Evolutionary conservation across 1,140 invertebrate species (phyloP), one percentile per base, ranked within the genome.

Genomic region (Pseudomyrmex cubaensis): DNA sequence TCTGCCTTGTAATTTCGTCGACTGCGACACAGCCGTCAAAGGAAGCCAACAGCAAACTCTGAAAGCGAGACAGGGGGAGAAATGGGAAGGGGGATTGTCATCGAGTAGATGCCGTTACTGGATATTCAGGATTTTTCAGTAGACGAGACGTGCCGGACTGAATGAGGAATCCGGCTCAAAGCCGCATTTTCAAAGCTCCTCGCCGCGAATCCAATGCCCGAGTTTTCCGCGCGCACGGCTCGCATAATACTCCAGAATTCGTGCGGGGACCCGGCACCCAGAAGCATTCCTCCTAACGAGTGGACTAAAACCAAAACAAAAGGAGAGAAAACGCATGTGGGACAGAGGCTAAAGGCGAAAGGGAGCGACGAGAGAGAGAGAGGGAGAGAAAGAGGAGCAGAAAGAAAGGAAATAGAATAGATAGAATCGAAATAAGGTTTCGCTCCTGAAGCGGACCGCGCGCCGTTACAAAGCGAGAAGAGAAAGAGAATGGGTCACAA

Each of bases 141-240:
- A 74, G 59, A 67, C 20, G 25, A 17, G 15, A 44, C 10, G 8
- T 9, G 5, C 35, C 5, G 35, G 35, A 35, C 54, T 74, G 67
- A 85, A 85, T 61, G 56, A 69, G 35, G 56, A 85, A 72, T 85
- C 63, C 66, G 57, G 66, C 52, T 85, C 62, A 67, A 50, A 54
- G 59, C 48, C 20, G 44, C 57, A 15, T 62, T 66, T 57, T 66
- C 46, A 59, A 48, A 35, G 76, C 35, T 82, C 5, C 5, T 35
- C 15, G 13, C 57, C 22, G 57, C 70, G 69, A 74, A 85, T 74
- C 85, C 85, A 85, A 85, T 86, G 69, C 66, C 59, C 64, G 84
- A 84, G 73, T 86, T 84, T 76, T 77, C 66, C 72, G 59, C 76
- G 13, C 50, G 15, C 35, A 35, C 35, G 35, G 35, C 13, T 22